phyloP scores from a whole-genome alignment of 2,113 vertebrate species.

The Toxostoma redivivum region DNA sequence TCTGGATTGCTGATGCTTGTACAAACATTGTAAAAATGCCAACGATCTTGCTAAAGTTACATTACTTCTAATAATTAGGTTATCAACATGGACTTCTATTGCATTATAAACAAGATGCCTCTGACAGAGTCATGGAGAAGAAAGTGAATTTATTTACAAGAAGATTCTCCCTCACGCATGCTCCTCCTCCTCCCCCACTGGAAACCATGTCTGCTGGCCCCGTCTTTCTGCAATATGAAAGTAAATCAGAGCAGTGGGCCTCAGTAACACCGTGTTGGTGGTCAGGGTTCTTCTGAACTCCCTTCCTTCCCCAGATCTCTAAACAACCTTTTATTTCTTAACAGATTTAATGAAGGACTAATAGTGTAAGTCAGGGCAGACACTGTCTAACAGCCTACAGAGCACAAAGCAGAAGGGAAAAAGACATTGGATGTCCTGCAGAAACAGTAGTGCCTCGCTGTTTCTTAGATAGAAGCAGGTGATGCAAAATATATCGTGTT shows the following conservation, averaged over 20 bases:
- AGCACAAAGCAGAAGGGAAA: conserved; percentile 44
- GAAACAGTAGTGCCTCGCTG: conserved; percentile 23
- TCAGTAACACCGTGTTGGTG: background rate
- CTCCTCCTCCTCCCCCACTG: conserved; percentile 6
- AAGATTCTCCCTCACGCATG: background rate
- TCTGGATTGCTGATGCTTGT: conserved; percentile 45
- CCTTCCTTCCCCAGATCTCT: background rate
- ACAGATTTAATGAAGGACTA: conserved; percentile 9
- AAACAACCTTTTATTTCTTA: background rate
- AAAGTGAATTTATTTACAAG: conserved; percentile 40
- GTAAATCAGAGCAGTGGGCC: background rate
- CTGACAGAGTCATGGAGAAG: background rate
- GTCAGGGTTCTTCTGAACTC: background rate
- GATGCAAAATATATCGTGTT: background rate
- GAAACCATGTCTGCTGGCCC: background rate
- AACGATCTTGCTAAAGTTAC: background rate
- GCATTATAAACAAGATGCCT: background rate
- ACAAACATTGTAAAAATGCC: conserved; percentile 44
- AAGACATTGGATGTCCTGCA: conserved; percentile 12
- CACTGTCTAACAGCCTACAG: conserved; percentile 38
- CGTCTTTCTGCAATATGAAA: background rate
- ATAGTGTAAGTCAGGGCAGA: conserved; percentile 3
- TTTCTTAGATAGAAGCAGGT: conserved; percentile 33
- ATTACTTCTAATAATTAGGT: conserved; percentile 42
- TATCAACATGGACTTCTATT: background rate